Evolutionary conservation across 2,113 vertebrate genomes (phyloP).

Genomic region (Elephas maximus): DNA sequence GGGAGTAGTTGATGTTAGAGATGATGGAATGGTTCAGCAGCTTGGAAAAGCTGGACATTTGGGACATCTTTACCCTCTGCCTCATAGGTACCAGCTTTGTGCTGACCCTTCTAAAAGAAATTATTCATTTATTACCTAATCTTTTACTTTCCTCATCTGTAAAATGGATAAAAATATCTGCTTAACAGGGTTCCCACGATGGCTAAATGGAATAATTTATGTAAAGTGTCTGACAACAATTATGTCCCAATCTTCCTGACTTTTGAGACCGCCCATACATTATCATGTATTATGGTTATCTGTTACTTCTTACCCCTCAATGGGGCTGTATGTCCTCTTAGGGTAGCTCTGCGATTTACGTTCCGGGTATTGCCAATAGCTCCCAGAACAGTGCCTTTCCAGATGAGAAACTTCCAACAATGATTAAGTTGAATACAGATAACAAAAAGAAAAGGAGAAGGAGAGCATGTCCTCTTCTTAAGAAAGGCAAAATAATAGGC

Average conservation of each 20-base stretch:
- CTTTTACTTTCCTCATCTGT: too few relatives aligned
- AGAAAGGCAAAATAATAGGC: not conserved
- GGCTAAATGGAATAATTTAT: too few relatives aligned
- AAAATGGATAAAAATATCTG: too few relatives aligned
- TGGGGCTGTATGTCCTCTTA: not conserved
- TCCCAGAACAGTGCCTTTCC: conserved; percentile 22
- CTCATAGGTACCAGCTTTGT: too few relatives aligned
- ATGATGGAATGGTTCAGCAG: too few relatives aligned
- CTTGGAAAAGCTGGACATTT: too few relatives aligned
- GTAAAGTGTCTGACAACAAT: conserved; percentile 1
- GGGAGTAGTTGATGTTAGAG: too few relatives aligned
- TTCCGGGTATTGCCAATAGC: not conserved
- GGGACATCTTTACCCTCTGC: too few relatives aligned
- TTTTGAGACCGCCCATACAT: not conserved
- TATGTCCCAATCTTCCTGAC: not conserved
- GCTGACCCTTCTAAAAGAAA: too few relatives aligned
- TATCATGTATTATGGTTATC: not conserved
- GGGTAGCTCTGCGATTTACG: not conserved
- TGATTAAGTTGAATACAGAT: not conserved
- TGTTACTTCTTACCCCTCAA: not conserved
- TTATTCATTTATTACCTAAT: too few relatives aligned
- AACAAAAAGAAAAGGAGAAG: not conserved
- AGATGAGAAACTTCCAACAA: conserved; percentile 15
- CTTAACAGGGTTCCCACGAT: too few relatives aligned
- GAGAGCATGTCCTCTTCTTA: not conserved